Evolutionary conservation across 2,113 vertebrate species (phyloP).

Genomic region (Salvelinus sp.): DNA sequence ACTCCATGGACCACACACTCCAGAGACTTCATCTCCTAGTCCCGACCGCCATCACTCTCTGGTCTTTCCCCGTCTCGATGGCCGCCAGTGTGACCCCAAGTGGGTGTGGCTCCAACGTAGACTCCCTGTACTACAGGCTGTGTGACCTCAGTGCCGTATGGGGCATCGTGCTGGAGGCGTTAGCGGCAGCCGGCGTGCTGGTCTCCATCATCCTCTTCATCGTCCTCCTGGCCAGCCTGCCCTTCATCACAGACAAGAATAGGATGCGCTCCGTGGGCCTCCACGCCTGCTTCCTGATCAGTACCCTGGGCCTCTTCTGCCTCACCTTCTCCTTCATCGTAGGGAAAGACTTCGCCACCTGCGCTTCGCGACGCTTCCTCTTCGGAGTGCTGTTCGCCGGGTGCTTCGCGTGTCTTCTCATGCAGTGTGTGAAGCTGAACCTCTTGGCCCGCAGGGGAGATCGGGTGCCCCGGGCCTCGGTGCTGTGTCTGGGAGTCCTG

Average conservation of each 20-base stretch:
- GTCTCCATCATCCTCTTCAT: conserved; percentile 82
- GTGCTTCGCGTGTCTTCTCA: conserved; percentile 89
- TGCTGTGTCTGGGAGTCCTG: conserved; percentile 72
- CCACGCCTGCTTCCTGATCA: conserved; percentile 80
- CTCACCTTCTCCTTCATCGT: conserved; percentile 90
- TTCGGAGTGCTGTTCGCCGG: conserved; percentile 88
- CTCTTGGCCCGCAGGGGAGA: conserved; percentile 72
- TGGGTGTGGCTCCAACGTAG: conserved; percentile 79
- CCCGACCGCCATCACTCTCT: conserved; percentile 25
- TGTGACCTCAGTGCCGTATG: conserved; percentile 82
- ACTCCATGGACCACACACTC: not conserved
- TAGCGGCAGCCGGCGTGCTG: conserved; percentile 79
- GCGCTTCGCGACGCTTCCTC: conserved; percentile 87
- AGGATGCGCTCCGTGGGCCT: conserved; percentile 79
- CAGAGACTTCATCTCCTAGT: conserved; percentile 16
- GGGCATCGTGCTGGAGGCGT: conserved; percentile 88
- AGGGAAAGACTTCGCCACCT: conserved; percentile 84
- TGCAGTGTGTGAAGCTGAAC: conserved; percentile 82
- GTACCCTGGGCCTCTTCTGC: conserved; percentile 85
- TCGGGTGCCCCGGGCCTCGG: conserved; percentile 74
- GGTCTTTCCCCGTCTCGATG: conserved; percentile 28
- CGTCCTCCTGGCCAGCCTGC: conserved; percentile 85
- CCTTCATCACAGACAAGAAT: conserved; percentile 78
- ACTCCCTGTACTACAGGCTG: conserved; percentile 86
- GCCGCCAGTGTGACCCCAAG: conserved; percentile 55